Evolutionary conservation across 2,113 vertebrate species (phyloP).

Genomic region (Chrysochloris asiatica): DNA sequence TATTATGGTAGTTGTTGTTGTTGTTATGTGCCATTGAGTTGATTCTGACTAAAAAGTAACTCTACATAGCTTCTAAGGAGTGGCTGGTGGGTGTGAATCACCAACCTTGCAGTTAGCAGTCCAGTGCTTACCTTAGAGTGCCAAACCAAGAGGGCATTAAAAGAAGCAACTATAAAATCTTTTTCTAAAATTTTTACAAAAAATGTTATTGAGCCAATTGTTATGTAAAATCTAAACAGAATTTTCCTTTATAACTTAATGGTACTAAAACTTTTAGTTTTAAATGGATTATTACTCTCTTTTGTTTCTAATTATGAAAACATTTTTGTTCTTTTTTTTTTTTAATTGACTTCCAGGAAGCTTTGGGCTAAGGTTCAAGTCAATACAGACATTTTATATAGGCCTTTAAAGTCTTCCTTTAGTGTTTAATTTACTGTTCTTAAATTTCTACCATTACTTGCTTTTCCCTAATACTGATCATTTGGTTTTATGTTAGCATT

Average conservation of each 20-base stretch:
- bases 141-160: not conserved
- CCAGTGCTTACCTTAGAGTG: too few species aligned
- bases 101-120: too few species aligned
- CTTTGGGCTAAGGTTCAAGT: not conserved
- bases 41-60: too few species aligned
- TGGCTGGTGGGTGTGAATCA: too few species aligned
- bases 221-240: slow-evolving; percentile 36
- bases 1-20: too few species aligned
- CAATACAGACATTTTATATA: not conserved
- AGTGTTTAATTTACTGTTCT: slow-evolving; percentile 11
- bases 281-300: not conserved
- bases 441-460: slow-evolving; percentile 20
- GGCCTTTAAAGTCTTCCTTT: not conserved
- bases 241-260: slow-evolving; percentile 4
- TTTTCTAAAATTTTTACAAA: not conserved
- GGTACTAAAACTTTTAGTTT: not conserved
- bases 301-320: slow-evolving; percentile 8
- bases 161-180: slow-evolving; percentile 17
- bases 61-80: too few species aligned
- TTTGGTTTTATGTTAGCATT: too few species aligned
- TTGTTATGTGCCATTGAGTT: too few species aligned
- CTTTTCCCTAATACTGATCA: not conserved
- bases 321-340: too few species aligned
- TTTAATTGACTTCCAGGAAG: not conserved
- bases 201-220: not conserved